Percentiles rank a stretch among this genome's conserved stretches.
Evolutionary conservation across 2,113 vertebrate species (phyloP).

Genomic region (Emydocephalus ijimae): DNA sequence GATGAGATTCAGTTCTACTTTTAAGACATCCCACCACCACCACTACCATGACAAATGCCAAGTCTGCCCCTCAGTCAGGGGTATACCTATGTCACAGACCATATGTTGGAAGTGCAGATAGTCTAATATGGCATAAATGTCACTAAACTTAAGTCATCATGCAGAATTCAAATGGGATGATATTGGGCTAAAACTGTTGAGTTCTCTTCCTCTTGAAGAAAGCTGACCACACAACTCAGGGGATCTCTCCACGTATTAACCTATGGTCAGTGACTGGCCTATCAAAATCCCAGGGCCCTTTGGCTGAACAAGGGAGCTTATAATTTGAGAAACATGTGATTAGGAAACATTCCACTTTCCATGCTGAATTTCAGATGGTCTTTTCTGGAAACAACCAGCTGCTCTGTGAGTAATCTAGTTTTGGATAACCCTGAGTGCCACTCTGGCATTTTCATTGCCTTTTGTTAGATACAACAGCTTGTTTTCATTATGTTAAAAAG

Average conservation of each 20-base stretch:
- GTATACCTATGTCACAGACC: neutral
- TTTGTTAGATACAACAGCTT: conserved; percentile 13
- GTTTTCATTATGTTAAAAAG: conserved; percentile 5
- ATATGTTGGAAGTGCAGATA: too few relatives aligned
- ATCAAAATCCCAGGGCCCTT: conserved; percentile 4
- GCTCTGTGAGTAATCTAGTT: neutral
- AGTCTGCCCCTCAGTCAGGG: neutral
- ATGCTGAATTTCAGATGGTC: neutral
- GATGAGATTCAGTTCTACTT: neutral
- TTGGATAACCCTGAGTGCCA: neutral
- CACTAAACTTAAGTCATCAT: neutral
- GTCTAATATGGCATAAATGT: neutral
- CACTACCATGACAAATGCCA: neutral
- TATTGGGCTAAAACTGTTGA: neutral
- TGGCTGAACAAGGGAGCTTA: conserved; percentile 10
- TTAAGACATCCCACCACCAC: neutral
- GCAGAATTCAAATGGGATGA: neutral
- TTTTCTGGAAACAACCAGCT: conserved; percentile 35
- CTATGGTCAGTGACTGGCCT: neutral
- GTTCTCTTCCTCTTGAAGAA: neutral
- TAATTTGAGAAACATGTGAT: conserved; percentile 21
- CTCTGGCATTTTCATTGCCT: conserved; percentile 15
- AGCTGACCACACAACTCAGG: neutral
- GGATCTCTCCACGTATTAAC: neutral
- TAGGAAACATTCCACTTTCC: fast-evolving